phyloP scores from a whole-genome alignment of 92 coral and sea anemone genomes.

The Epizoanthus illoricatus region DNA sequence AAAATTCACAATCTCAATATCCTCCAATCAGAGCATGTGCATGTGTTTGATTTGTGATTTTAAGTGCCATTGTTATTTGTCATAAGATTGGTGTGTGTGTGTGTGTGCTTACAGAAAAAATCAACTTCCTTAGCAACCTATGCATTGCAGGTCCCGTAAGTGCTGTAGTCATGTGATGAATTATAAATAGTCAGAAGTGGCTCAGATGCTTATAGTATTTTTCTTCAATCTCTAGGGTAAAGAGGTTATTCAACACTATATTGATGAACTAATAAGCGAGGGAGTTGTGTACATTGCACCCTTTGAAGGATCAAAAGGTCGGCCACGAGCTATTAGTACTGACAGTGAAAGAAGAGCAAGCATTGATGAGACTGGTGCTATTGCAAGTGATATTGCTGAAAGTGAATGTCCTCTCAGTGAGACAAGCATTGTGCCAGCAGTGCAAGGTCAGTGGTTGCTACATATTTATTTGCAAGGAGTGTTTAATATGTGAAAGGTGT shows the following conservation, averaged over 20 bases:
- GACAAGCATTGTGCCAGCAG: conserved; percentile 8
- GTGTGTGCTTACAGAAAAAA: no score
- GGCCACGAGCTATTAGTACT: conserved; percentile 84
- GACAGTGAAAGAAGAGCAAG: conserved; percentile 50
- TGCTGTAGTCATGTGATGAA: no score
- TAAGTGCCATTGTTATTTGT: no score
- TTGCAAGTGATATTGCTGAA: conserved; percentile 45
- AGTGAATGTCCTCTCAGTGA: conserved; percentile 31
- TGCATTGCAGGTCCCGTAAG: no score
- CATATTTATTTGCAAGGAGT: no score
- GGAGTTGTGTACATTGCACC: conserved; percentile 79
- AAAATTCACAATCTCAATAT: no score
- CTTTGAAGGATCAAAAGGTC: conserved; percentile 83
- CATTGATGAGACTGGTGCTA: conserved; percentile 37
- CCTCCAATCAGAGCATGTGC: no score
- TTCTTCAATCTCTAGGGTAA: conserved; percentile 70
- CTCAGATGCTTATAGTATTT: not conserved
- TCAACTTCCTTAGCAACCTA: no score
- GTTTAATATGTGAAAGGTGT: no score
- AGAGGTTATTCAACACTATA: conserved; percentile 92
- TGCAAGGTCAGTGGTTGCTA: conserved; percentile 45
- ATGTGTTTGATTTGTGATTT: no score
- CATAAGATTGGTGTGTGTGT: no score
- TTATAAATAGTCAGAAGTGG: not conserved
- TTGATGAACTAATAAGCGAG: conserved; percentile 84